These are phyloP conservation scores for Damaliscus lunatus DNA, from an alignment of 2,113 vertebrate genomes.

Conservation along the genomic window DNA sequence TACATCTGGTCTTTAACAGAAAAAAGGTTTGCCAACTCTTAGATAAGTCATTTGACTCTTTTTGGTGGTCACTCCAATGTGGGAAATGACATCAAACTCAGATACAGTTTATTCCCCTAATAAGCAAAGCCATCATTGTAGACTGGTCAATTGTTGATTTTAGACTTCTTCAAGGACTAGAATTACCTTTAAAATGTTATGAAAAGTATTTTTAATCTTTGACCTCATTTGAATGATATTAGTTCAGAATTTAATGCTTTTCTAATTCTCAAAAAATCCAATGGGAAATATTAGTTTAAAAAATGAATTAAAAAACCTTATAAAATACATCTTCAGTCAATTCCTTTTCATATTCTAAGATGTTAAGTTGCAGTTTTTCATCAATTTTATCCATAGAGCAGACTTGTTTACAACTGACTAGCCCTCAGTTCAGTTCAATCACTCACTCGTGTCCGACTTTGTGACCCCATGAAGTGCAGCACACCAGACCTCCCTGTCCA, in stretches of 20 bases:
- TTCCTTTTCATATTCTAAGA: conserved; percentile 23
- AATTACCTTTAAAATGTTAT: not conserved
- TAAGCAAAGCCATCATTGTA: not conserved
- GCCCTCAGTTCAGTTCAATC: not conserved
- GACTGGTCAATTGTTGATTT: not conserved
- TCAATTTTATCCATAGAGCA: not conserved
- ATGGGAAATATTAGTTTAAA: not conserved
- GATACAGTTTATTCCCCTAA: not conserved
- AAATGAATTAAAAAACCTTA: not conserved
- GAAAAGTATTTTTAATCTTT: not conserved
- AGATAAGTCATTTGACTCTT: not conserved
- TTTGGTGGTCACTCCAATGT: not conserved
- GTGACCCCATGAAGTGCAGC: not conserved
- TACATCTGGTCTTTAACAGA: not conserved
- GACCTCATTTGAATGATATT: not conserved
- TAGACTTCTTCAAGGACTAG: not conserved
- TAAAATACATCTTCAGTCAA: not conserved
- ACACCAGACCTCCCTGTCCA: not conserved
- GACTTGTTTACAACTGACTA: conserved; percentile 31
- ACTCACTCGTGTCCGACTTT: not conserved
- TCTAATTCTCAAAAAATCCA: not conserved
- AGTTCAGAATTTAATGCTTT: not conserved
- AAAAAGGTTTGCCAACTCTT: not conserved
- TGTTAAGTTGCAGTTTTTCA: conserved; percentile 33
- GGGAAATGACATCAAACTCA: not conserved